phyloP scores from a whole-genome alignment of 1,140 invertebrate species.

The Heliconius hewitsoni region DNA sequence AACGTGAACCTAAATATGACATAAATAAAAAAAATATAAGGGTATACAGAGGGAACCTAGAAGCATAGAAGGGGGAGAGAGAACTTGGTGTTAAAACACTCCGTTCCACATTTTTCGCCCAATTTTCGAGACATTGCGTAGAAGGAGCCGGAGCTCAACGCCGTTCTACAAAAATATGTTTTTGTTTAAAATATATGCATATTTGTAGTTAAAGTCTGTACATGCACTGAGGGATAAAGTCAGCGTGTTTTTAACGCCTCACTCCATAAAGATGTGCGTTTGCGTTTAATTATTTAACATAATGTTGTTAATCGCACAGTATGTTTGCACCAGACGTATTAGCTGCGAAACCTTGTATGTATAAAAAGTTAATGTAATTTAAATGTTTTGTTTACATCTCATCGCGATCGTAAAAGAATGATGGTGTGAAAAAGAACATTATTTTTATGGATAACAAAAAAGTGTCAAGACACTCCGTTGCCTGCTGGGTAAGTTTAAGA shows the following conservation, averaged over 20 bases:
- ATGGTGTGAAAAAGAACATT: neutral
- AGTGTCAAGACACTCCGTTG: no score
- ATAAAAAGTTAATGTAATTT: neutral
- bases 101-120: no score
- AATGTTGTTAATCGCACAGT: conserved; percentile 10
- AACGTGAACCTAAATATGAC: no score
- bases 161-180: no score
- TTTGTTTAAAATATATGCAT: neutral
- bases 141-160: no score
- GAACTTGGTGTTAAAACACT: no score
- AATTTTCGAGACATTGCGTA: no score
- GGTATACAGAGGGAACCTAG: no score
- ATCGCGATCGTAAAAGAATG: neutral
- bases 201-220: conserved; percentile 20
- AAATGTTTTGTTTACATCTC: neutral
- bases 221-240: conserved; percentile 21
- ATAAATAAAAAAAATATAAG: no score
- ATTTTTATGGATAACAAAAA: no score
- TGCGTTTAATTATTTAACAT: conserved; percentile 32
- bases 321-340: neutral
- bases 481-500: no score
- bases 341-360: neutral
- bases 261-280: conserved; percentile 31
- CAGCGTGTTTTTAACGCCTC: conserved; percentile 29
- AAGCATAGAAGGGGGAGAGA: no score